Percentiles rank a stretch among this genome's conserved stretches.
These are phyloP conservation scores for Eurosta solidaginis DNA, from an alignment of 1,140 invertebrate species.

Conservation along the genomic window DNA sequence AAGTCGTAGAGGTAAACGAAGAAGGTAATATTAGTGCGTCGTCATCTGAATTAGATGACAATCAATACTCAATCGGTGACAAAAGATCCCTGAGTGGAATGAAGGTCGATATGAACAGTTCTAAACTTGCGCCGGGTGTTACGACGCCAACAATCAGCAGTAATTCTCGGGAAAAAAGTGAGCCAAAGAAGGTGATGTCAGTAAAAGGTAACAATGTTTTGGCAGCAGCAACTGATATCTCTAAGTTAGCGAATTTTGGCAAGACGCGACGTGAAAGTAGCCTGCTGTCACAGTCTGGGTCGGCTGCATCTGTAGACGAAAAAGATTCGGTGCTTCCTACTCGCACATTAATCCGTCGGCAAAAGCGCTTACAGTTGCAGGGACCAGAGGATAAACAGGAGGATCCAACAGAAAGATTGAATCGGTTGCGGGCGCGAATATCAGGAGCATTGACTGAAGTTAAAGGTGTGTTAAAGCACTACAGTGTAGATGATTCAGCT, in stretches of 20 bases:
- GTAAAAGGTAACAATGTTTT: neutral
- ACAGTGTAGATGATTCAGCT: slow-evolving; percentile 48
- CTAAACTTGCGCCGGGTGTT: neutral
- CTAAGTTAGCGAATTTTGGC: slow-evolving; percentile 1
- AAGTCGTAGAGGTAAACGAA: neutral
- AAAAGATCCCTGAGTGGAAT: slow-evolving; percentile 10
- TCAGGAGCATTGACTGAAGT: slow-evolving; percentile 52
- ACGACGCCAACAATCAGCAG: neutral
- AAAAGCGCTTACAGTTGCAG: slow-evolving; percentile 49
- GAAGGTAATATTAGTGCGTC: neutral
- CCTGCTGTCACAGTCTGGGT: neutral
- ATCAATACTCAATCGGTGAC: neutral
- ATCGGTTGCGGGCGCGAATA: slow-evolving; percentile 52
- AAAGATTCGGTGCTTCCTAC: slow-evolving; percentile 40
- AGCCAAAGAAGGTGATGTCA: neutral
- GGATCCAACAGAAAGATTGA: slow-evolving; percentile 51
- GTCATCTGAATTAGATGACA: neutral
- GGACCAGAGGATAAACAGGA: slow-evolving; percentile 49
- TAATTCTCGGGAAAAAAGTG: neutral
- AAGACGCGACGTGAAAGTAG: neutral
- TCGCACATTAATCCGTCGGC: slow-evolving; percentile 47
- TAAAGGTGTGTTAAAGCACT: slow-evolving; percentile 52
- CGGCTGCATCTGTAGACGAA: neutral
- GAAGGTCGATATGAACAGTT: slow-evolving; percentile 33
- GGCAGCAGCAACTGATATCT: neutral